These are phyloP conservation scores for Piezodorus guildinii DNA, from an alignment of 1,140 invertebrate genomes.

Conservation along the genomic window DNA sequence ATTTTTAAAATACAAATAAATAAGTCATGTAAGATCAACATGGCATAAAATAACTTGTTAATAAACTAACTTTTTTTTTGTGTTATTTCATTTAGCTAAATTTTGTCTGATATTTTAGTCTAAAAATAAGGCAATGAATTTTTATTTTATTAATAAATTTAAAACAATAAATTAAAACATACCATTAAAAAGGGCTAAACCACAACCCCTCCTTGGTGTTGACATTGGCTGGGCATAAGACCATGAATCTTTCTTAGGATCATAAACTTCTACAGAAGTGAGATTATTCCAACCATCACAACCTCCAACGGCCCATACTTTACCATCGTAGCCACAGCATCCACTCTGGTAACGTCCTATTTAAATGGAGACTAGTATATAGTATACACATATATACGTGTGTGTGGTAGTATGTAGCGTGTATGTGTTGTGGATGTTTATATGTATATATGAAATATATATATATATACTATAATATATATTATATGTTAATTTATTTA, in stretches of 20 bases:
- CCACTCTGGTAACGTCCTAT: conserved; percentile 66
- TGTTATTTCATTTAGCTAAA: not conserved
- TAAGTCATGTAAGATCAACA: too few species aligned
- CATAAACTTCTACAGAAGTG: conserved; percentile 57
- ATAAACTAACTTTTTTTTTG: too few species aligned
- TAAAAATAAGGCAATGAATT: not conserved
- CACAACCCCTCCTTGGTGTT: conserved; percentile 54
- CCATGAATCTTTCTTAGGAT: conserved; percentile 46
- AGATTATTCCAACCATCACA: conserved; percentile 71
- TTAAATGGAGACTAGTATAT: too few species aligned
- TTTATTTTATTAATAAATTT: not conserved
- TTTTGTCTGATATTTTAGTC: not conserved
- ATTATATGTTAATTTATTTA: too few species aligned
- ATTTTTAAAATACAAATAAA: too few species aligned
- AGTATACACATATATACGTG: too few species aligned
- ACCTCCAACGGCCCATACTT: conserved; percentile 65
- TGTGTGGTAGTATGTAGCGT: too few species aligned
- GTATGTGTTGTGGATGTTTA: too few species aligned
- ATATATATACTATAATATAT: too few species aligned
- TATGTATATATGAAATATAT: too few species aligned
- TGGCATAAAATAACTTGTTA: too few species aligned
- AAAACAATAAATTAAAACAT: conserved; percentile 21
- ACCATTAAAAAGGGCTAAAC: conserved; percentile 50
- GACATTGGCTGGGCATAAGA: conserved; percentile 41
- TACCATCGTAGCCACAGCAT: conserved; percentile 49